Percentiles rank a stretch among this genome's conserved stretches.
These are phyloP conservation scores for Helleia helle DNA, from an alignment of 2,888 invertebrate genomes.

Conservation along the genomic window DNA sequence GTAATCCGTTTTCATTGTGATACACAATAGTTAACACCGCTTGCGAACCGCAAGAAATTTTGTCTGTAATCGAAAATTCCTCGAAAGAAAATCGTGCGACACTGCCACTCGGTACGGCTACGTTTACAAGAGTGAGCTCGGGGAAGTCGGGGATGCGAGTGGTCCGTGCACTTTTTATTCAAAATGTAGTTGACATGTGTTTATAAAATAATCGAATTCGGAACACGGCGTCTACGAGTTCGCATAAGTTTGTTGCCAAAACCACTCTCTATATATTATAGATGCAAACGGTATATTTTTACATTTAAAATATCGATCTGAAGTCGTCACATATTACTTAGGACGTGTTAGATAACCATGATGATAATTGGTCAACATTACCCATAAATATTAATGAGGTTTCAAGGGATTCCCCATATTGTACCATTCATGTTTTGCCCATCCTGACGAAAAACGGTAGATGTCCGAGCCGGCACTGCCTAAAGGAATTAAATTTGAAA, in stretches of 20 bases:
- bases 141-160: conserved; percentile 36
- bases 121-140: conserved; percentile 51
- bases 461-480: too few species aligned
- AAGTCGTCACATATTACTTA: too few species aligned
- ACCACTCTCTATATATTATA: not conserved
- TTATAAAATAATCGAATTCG: conserved; percentile 28
- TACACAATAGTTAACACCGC: conserved; percentile 37
- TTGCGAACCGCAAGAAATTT: conserved; percentile 50
- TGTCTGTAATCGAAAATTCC: conserved; percentile 54
- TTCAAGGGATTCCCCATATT: too few species aligned
- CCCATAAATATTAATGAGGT: too few species aligned
- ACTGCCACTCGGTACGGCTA: conserved; percentile 33
- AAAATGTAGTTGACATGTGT: conserved; percentile 29
- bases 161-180: conserved; percentile 48
- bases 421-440: too few species aligned
- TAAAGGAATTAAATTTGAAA: too few species aligned
- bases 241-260: conserved; percentile 2
- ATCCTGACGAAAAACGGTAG: too few species aligned
- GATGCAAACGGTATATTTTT: too few species aligned
- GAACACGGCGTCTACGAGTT: conserved; percentile 18
- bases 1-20: conserved; percentile 70
- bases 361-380: too few species aligned
- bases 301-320: too few species aligned
- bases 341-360: too few species aligned
- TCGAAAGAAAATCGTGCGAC: conserved; percentile 23